Percentiles rank a stretch among this genome's conserved stretches.
phyloP scores from a whole-genome alignment of 2,797 vertebrate species.

The Columba guinea region DNA sequence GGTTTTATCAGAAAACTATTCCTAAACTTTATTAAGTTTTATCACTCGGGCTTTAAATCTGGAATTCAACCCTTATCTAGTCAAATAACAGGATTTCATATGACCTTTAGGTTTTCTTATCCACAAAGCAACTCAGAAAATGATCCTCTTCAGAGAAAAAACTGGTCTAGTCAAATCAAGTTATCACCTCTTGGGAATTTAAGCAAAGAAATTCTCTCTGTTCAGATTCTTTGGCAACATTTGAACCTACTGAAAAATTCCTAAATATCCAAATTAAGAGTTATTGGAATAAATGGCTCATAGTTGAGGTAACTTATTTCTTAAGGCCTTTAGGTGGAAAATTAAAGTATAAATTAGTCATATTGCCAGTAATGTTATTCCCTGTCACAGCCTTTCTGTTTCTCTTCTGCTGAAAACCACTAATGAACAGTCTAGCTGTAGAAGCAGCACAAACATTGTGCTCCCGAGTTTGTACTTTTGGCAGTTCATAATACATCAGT shows the following conservation, averaged over 20 bases:
- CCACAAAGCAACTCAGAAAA: neutral
- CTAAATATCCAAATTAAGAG: neutral
- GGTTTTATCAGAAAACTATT: neutral
- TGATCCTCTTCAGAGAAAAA: neutral
- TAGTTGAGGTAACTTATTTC: constrained; percentile 13
- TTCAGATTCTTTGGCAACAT: neutral
- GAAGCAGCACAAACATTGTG: constrained; percentile 11
- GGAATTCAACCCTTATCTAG: neutral
- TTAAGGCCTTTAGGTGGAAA: constrained; percentile 35
- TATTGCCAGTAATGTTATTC: constrained; percentile 10
- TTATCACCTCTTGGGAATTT: neutral
- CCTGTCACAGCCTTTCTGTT: constrained; percentile 15
- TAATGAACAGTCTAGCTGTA: constrained; percentile 19
- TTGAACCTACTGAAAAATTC: constrained; percentile 18
- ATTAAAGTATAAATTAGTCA: constrained; percentile 21
- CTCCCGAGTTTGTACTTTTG: constrained; percentile 37
- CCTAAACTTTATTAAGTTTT: neutral
- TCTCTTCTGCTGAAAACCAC: constrained; percentile 30
- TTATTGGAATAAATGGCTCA: constrained; percentile 29
- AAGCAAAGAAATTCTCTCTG: neutral
- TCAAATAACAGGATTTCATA: neutral
- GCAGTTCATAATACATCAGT: constrained; percentile 8
- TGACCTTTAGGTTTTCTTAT: neutral
- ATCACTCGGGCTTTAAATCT: neutral
- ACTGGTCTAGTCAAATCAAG: neutral